Evolutionary conservation across 1,140 invertebrate species (phyloP), one percentile per base, ranked within the genome.

Genomic region (Colletes gigas): DNA sequence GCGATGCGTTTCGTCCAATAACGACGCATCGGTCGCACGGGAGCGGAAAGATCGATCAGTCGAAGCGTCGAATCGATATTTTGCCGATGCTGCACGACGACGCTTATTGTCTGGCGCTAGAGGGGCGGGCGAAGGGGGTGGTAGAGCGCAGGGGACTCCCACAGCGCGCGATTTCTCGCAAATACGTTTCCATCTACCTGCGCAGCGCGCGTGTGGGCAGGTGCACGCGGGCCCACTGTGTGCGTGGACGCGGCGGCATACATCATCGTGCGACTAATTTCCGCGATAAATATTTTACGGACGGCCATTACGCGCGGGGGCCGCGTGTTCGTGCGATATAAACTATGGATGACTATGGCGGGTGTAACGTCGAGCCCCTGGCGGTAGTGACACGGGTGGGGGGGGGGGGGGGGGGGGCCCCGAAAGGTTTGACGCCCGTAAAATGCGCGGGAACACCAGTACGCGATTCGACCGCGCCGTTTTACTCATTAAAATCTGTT

Each of bases 241-340:
- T 59, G 30, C 73, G 67, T 21, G 59, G 65, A 79, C 52, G 65
- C 59, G 68, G 74, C 62, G 80, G 78, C 84, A 88, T 89, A 88
- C 84, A 88, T 90, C 88, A 89, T 89, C 89, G 86, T 69, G 82
- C 84, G 89, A 87, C 89, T 90, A 90, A 90, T 90, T 90, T 90
- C 83, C 83, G 83, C 87, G 88, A 90, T 89, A 90, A 90, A 90
- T 90, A 90, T 90, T 90, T 90, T 90, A 90, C 89, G 87, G 83
- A 79, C 88, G 88, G 88, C 89, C 89, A 90, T 90, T 90, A 90
- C 87, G 87, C 86, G 78, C 86, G 78, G 77, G 39, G 81, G 71
- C 84, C 78, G 84, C 78, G 78, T 84, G 86, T 87, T 81, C 75
- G 84, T 78, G 81, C 82, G 82, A 87, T 87, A 87, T 87, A 86